Conservation (phyloP, 2,797 vertebrate species). For the Columba guinea region DNA sequence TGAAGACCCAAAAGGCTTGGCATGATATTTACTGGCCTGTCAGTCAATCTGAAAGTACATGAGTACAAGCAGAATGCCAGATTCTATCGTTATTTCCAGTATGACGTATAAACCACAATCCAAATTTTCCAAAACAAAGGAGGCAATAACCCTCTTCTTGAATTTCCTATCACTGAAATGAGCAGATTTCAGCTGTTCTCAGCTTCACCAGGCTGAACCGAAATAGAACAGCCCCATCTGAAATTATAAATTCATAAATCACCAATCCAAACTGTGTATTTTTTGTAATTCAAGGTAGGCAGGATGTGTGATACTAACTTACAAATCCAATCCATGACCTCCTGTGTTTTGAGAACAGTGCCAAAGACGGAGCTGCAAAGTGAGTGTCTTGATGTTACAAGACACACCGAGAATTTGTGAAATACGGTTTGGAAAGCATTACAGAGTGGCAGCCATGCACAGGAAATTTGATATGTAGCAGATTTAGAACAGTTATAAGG, state of each 20-base stretch:
- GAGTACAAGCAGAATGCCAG: neutral
- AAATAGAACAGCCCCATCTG: conserved; percentile 18
- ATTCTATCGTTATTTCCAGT: conserved; percentile 28
- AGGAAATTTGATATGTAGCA: conserved; percentile 71
- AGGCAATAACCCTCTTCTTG: neutral
- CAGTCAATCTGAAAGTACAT: neutral
- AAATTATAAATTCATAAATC: conserved; percentile 27
- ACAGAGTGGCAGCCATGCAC: conserved; percentile 23
- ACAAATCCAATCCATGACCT: conserved; percentile 34
- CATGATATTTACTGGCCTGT: neutral
- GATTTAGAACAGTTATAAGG: conserved; percentile 72
- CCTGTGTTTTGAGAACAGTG: conserved; percentile 51
- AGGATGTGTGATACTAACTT: conserved; percentile 59
- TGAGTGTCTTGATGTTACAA: neutral
- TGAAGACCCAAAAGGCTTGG: neutral
- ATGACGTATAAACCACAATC: neutral
- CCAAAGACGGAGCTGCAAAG: conserved; percentile 27
- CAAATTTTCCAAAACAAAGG: conserved; percentile 49
- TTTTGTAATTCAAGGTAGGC: conserved; percentile 51
- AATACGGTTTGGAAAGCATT: neutral
- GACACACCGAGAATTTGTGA: conserved; percentile 19
- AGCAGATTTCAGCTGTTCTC: conserved; percentile 32
- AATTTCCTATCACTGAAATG: conserved; percentile 41
- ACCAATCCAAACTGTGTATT: conserved; percentile 13
- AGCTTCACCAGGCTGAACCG: neutral